Base-by-base conservation (phyloP, 2,113 vertebrate genomes). In the Tyto alba region DNA sequence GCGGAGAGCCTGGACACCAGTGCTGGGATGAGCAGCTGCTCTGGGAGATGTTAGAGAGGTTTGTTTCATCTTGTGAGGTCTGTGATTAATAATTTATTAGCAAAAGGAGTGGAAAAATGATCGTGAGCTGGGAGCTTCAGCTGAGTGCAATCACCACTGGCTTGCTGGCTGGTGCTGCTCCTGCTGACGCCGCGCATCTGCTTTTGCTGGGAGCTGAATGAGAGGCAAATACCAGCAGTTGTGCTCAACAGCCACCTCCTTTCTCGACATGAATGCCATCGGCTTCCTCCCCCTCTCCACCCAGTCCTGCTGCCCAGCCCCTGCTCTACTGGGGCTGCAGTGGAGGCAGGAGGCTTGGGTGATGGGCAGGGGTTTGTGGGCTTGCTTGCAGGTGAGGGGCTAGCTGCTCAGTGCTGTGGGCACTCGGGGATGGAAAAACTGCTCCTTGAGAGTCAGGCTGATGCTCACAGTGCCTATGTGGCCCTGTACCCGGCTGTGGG, bases 381-480 rank as follows among this genome's bases (percentile, higher is more conserved):
- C 47, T 75, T 57, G 48, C 75, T 60, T 47, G 57, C 14, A 17
- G 34, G 0, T 8, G 11, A 60, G 15, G 21, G 26, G 30, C 4
- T 21, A 4, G 38, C 64, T 66, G 26, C n/a, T 83, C 40, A 8
- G 26, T 60, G 62, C n/a, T 1, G 0, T 22, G 29, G 48, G 21
- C 64, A 38, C 17, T 9, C 32, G 1, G 1, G 32, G 19, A 6
- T 83, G 36, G 12, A 56, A 41, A n/a, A 64, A 18, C 4, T 2
- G 1, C 68, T 92, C 63, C 36, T 13, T 1, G 0, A 27, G 53
- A 52, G 4, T 45, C 25, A 1, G 5, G 3, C 30, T n/a, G 81
- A 1, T 52, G 69, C 32, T 82, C 74, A 11, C 1, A 1, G 66
- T 23, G 40, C 63, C 45, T 36, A 2, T 0, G 0, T 43, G 17